Conservation (phyloP, 2,888 invertebrate species). For the Anaspis maculata region DNA sequence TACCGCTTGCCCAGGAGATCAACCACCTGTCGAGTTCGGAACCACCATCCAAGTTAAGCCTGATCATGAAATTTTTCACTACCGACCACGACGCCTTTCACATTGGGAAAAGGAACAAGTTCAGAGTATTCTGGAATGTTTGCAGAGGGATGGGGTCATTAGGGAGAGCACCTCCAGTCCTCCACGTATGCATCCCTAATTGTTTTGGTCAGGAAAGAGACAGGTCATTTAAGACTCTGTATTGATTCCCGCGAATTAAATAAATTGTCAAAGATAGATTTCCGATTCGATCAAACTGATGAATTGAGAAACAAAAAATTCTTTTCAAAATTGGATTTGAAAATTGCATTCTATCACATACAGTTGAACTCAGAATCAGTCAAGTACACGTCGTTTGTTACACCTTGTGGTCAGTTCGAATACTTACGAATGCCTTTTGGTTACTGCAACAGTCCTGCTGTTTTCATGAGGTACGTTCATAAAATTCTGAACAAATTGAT, state of each 20-base stretch:
- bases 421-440: constrained; percentile 20
- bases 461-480: constrained; percentile 12
- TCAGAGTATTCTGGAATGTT: no score
- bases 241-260: background rate
- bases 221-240: background rate
- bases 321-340: background rate
- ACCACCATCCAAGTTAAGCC: no score
- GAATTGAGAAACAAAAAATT: background rate
- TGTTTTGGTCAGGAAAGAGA: background rate
- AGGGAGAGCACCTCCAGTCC: background rate
- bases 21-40: no score
- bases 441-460: constrained; percentile 17
- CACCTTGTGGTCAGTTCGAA: constrained; percentile 20
- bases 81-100: no score
- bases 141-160: background rate
- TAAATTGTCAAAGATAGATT: background rate
- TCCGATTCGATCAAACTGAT: background rate
- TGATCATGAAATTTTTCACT: no score
- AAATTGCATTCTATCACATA: constrained; percentile 19
- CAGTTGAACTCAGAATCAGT: constrained; percentile 15
- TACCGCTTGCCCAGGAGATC: no score
- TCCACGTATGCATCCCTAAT: background rate
- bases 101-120: no score
- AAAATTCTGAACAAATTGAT: constrained; percentile 1
- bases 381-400: constrained; percentile 18